phyloP scores from a whole-genome alignment of 2,113 vertebrate species.

The Phoxinus phoxinus region DNA sequence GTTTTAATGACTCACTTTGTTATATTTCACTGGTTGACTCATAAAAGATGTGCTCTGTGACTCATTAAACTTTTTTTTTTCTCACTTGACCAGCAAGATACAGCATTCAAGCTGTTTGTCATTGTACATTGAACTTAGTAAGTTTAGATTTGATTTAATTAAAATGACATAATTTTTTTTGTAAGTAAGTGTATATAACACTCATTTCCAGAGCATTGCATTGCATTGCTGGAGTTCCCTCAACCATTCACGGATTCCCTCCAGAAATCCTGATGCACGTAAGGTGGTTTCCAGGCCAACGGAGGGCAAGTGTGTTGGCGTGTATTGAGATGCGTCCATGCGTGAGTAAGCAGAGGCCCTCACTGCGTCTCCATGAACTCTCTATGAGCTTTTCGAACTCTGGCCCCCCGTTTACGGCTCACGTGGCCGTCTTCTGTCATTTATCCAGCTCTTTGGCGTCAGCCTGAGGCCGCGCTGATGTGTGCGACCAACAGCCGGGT shows the following conservation, averaged over 20 bases:
- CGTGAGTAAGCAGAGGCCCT: conserved; percentile 76
- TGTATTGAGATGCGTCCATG: conserved; percentile 78
- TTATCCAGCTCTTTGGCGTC: not conserved
- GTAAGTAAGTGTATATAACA: not conserved
- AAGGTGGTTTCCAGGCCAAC: conserved; percentile 80
- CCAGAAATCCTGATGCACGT: conserved; percentile 67
- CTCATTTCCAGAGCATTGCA: not conserved
- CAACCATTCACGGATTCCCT: conserved; percentile 43
- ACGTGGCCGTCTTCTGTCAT: not conserved
- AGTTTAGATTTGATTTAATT: not conserved
- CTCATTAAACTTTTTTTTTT: not conserved
- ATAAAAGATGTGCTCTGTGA: not conserved
- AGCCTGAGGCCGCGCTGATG: not conserved
- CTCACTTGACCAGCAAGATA: not conserved
- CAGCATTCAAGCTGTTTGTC: not conserved
- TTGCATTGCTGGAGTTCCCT: conserved; percentile 35
- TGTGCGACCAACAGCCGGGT: not conserved
- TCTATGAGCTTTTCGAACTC: not conserved
- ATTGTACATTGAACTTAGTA: not conserved
- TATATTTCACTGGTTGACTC: not conserved
- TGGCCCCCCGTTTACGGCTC: not conserved
- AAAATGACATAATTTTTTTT: not conserved
- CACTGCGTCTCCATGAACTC: conserved; percentile 41
- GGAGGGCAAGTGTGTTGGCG: conserved; percentile 70
- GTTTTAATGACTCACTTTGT: not conserved